phyloP scores from a whole-genome alignment of 2,888 invertebrate species.

The Agrochola litura region DNA sequence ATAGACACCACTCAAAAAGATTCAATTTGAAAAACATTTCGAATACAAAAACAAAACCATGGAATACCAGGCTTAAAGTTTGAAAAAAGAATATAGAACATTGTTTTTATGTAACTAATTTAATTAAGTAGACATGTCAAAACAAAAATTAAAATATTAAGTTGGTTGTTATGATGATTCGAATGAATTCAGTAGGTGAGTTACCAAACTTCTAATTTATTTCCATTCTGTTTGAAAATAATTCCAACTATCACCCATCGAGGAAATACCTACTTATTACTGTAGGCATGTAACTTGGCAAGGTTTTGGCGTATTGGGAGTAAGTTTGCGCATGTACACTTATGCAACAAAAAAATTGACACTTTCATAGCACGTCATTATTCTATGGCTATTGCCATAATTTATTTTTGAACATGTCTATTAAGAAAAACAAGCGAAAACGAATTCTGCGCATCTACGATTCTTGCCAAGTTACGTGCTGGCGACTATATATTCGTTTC shows the following conservation, averaged over 20 bases:
- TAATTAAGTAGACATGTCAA: not conserved
- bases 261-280: not conserved
- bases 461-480: no score
- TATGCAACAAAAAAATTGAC: no score
- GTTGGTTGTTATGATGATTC: not conserved
- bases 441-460: no score
- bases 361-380: no score
- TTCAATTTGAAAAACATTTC: not conserved
- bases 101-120: not conserved
- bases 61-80: not conserved
- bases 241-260: not conserved
- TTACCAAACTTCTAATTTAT: not conserved
- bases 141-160: not conserved
- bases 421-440: no score
- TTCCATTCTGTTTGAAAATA: not conserved
- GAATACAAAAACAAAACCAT: not conserved
- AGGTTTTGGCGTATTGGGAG: no score
- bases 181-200: not conserved
- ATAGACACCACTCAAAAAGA: not conserved
- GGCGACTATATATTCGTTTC: not conserved
- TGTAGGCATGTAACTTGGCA: no score
- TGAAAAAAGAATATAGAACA: slow-evolving; percentile 6
- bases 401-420: no score
- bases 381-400: no score
- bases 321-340: no score